Base-by-base conservation (phyloP, 1,140 invertebrate genomes). In the Trichonephila clavata region DNA sequence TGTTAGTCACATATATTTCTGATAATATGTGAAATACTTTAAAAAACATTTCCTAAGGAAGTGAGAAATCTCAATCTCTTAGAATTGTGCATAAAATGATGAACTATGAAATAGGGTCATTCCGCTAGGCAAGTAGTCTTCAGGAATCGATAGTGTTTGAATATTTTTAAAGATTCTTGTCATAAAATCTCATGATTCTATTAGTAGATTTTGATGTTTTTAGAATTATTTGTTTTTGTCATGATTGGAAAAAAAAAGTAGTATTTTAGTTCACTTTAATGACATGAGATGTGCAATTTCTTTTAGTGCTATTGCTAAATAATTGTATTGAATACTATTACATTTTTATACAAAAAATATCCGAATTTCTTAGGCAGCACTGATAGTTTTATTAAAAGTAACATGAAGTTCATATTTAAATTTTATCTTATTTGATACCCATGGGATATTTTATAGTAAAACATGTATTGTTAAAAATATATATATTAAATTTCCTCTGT, bases 81-180 rank as follows among this genome's bases (percentile, higher is more conserved):
- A 24, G 65, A 68, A 68, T 24, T 68, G 24, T 68, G 65, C n/a
- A 68, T 24, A 24, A 65, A 68, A 68, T 68, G n/a, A 68, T 24
- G 24, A 65, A 68, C 65, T 24, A 68, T 77, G 71, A 24, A 16
- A 3, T 77, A 77, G 71, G 20, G 32, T 77, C 14, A 77, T 77
- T 39, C 21, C 27, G 18, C 68, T 77, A 39, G 7, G 71, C 71
- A 77, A 77, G 71, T 77, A 77, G 71, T 32, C 18, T 77, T 16
- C 27, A 77, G 71, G 18, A 77, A 32, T 32, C 6, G 18, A 77
- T 77, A 77, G 71, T 14, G 16, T 77, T 77, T 77, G 32, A 77
- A 77, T 77, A 77, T 77, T 77, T 77, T 77, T 77, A 77, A 77
- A 32, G 14, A 77, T 77, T 24, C 24, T 68, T 77, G 14, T 24